Conservation (phyloP, 2,113 vertebrate genomes). For the Diphyllodes magnificus region DNA sequence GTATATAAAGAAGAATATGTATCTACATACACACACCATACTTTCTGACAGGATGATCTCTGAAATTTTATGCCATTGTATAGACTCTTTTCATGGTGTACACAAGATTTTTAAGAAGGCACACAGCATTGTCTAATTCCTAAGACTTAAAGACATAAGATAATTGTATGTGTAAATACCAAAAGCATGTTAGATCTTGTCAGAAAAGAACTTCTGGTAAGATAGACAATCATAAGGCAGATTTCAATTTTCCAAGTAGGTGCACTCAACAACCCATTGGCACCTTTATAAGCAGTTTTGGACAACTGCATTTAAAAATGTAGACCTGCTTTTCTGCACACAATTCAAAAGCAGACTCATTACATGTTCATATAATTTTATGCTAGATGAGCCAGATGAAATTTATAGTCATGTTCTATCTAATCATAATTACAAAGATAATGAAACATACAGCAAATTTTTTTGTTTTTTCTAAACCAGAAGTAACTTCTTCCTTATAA, state of each 20-base stretch:
- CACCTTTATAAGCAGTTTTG: background rate
- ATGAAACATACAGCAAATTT: background rate
- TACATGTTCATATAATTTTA: background rate
- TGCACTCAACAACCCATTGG: background rate
- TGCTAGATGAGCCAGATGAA: background rate
- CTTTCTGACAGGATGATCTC: background rate
- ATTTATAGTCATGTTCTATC: background rate
- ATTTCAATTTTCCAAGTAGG: background rate
- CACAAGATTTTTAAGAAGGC: background rate
- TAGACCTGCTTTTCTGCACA: background rate
- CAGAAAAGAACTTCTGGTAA: background rate
- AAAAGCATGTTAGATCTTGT: background rate
- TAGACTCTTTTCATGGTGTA: background rate
- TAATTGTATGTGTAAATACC: background rate
- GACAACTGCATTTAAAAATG: background rate
- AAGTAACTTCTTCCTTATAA: background rate
- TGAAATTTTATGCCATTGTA: background rate
- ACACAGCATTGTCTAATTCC: background rate
- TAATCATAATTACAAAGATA: background rate
- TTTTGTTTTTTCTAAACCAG: background rate
- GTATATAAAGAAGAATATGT: background rate
- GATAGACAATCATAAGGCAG: background rate
- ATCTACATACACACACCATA: background rate
- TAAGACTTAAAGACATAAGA: background rate
- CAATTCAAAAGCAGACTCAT: background rate